phyloP scores from a whole-genome alignment of 2,113 vertebrate genomes.

The Stegastes partitus region DNA sequence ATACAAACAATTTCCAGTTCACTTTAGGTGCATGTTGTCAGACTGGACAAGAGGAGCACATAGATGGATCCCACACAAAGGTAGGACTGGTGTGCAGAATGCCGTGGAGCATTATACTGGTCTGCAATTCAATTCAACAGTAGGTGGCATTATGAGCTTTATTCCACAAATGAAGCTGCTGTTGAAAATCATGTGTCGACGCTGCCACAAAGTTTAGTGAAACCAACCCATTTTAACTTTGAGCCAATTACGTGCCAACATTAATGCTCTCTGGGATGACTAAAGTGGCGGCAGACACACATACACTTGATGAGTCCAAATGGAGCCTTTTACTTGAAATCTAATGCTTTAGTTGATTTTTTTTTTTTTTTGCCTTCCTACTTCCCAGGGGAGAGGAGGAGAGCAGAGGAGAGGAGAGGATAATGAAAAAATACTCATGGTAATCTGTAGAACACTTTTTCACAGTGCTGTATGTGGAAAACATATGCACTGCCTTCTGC shows the following conservation, averaged over 20 bases:
- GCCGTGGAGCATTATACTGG: not conserved
- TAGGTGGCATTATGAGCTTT: not conserved
- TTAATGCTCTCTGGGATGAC: constrained; percentile 26
- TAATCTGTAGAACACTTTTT: not conserved
- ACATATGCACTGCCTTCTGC: not conserved
- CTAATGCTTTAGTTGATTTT: constrained; percentile 8
- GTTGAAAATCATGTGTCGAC: constrained; percentile 15
- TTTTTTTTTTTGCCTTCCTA: constrained; percentile 6
- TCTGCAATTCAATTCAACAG: not conserved
- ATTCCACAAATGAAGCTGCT: not conserved
- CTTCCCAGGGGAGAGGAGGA: not conserved
- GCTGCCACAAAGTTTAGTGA: constrained; percentile 5
- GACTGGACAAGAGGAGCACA: not conserved
- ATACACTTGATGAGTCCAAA: constrained; percentile 35
- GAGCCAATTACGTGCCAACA: constrained; percentile 37
- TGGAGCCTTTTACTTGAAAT: constrained; percentile 9
- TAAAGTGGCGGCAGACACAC: constrained; percentile 36
- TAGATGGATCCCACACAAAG: not conserved
- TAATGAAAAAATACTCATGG: not conserved
- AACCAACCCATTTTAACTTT: constrained; percentile 35
- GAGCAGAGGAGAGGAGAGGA: not conserved
- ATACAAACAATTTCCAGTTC: not conserved
- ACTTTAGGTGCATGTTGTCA: not conserved
- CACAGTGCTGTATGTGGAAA: not conserved
- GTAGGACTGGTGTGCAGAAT: not conserved